These are phyloP conservation scores for Dryobotodes eremita DNA, from an alignment of 2,888 invertebrate species.

Conservation along the genomic window DNA sequence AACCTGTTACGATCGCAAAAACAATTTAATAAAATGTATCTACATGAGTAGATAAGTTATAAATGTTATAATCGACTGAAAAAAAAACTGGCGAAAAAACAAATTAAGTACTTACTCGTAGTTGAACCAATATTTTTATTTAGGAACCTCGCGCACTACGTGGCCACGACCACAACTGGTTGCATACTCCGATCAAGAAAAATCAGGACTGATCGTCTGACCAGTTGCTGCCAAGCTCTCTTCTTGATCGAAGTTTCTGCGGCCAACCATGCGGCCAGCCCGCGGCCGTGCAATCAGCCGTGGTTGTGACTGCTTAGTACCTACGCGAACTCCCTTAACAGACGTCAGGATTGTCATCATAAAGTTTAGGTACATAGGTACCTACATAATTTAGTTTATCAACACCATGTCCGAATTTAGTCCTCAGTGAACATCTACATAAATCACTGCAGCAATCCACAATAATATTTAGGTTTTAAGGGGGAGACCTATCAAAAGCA, in stretches of 20 bases:
- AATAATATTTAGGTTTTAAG: neutral
- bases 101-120: neutral
- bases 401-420: neutral
- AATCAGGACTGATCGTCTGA: too few relatives aligned
- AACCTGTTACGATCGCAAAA: slow-evolving; percentile 30
- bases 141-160: neutral
- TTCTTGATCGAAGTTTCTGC: neutral
- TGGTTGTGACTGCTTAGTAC: neutral
- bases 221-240: too few relatives aligned
- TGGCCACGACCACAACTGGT: neutral
- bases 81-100: neutral
- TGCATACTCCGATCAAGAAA: neutral
- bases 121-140: neutral
- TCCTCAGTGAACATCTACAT: neutral
- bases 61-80: neutral
- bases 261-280: neutral
- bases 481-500: neutral
- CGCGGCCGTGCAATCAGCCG: neutral
- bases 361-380: neutral
- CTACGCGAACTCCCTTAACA: neutral
- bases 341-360: neutral
- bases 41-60: neutral
- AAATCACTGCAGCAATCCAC: neutral
- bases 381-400: neutral
- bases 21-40: slow-evolving; percentile 1